Conservation (phyloP, 2,113 vertebrate genomes). For the Leuciscus idus region DNA sequence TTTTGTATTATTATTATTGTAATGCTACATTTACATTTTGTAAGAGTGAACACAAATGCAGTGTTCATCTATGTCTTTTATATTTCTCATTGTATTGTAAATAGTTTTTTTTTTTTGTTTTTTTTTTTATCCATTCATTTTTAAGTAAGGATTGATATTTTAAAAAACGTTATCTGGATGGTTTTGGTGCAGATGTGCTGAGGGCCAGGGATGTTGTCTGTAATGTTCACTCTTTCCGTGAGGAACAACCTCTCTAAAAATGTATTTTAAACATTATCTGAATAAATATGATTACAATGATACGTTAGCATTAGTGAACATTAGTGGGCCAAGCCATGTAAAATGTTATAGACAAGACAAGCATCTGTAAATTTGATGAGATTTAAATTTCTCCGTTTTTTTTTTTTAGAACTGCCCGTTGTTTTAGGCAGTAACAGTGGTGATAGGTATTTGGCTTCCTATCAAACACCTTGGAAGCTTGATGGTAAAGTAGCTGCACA, state of each 20-base stretch:
- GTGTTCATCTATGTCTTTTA: not conserved
- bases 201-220: not conserved
- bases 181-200: not conserved
- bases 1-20: not conserved
- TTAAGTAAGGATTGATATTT: not conserved
- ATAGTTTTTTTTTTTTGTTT: not conserved
- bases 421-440: too few species aligned
- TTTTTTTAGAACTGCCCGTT: too few species aligned
- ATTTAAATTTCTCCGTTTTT: too few species aligned
- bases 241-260: not conserved
- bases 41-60: not conserved
- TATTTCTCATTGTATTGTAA: not conserved
- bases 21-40: not conserved
- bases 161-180: not conserved
- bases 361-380: too few species aligned
- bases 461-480: too few species aligned
- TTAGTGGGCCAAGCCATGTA: too few species aligned
- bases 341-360: too few species aligned
- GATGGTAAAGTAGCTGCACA: too few species aligned
- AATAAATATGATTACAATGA: not conserved
- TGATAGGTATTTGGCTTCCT: too few species aligned
- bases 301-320: not conserved
- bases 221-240: not conserved
- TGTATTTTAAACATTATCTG: not conserved
- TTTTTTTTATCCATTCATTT: too few species aligned